Conservation (phyloP, 2,888 invertebrate genomes). For the Galerucella calmariensis region DNA sequence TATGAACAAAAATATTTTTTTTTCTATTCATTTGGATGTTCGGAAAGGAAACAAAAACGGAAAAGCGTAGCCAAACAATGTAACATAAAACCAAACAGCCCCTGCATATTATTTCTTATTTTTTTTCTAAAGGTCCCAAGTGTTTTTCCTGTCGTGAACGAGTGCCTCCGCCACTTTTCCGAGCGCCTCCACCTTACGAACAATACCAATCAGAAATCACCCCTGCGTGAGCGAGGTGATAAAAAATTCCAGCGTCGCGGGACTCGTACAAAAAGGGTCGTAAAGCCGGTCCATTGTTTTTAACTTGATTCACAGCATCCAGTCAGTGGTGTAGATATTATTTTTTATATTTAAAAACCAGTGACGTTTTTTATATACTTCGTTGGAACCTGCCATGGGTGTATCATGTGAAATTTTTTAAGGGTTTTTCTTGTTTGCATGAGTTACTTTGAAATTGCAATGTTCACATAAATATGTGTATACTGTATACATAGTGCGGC, state of each 20-base stretch:
- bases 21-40: constrained; percentile 2
- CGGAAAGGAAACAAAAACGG: background rate
- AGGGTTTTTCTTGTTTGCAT: no score
- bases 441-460: no score
- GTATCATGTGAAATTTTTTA: no score
- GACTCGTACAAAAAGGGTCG: constrained; percentile 30
- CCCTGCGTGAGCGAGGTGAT: constrained; percentile 33
- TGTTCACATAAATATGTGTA: no score
- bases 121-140: constrained; percentile 10
- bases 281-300: constrained; percentile 32
- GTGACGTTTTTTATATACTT: no score
- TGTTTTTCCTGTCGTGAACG: constrained; percentile 8
- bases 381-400: no score
- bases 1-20: background rate
- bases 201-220: constrained; percentile 34
- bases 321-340: background rate
- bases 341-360: background rate
- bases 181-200: constrained; percentile 20
- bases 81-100: constrained; percentile 4
- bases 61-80: background rate
- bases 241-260: constrained; percentile 36
- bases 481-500: no score
- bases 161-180: constrained; percentile 12
- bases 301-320: constrained; percentile 13
- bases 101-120: constrained; percentile 14